These are phyloP conservation scores for Sisor rabdophorus DNA, from an alignment of 2,113 vertebrate species.

Conservation along the genomic window DNA sequence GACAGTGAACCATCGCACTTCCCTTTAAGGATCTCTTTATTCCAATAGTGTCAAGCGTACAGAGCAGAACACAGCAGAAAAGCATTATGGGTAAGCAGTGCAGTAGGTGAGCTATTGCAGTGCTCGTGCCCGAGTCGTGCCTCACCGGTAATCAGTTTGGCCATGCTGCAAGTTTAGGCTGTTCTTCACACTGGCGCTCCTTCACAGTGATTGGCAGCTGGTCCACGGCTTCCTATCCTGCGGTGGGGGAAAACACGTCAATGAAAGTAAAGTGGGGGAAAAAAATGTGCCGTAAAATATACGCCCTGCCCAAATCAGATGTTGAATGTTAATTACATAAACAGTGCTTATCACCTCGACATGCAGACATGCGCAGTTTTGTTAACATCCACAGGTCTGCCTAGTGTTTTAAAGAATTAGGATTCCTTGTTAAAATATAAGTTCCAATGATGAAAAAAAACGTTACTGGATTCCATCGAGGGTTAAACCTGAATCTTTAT, in stretches of 20 bases:
- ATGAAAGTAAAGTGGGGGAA: slow-evolving; percentile 36
- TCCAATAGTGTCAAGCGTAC: not conserved
- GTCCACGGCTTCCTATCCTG: slow-evolving; percentile 37
- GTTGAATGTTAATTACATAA: not conserved
- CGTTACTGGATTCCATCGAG: not conserved
- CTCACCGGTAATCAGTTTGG: slow-evolving; percentile 43
- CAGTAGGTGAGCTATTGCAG: slow-evolving; percentile 45
- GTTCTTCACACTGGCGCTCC: slow-evolving; percentile 35
- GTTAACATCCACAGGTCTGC: not conserved
- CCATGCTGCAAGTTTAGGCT: slow-evolving; percentile 41
- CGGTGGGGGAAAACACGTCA: slow-evolving; percentile 51
- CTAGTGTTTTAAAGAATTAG: too few relatives aligned
- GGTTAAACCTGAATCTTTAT: not conserved
- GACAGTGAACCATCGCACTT: slow-evolving; percentile 8
- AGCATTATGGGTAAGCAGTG: slow-evolving; percentile 16
- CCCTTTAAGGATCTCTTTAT: slow-evolving; percentile 24
- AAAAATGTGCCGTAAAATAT: slow-evolving; percentile 28
- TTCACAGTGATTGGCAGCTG: slow-evolving; percentile 43
- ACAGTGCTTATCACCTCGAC: not conserved
- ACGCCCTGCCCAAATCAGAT: slow-evolving; percentile 12
- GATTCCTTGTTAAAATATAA: not conserved
- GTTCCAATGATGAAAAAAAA: not conserved
- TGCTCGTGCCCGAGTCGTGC: slow-evolving; percentile 40
- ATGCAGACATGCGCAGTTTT: not conserved
- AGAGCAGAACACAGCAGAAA: not conserved